phyloP scores from a whole-genome alignment of 2,888 invertebrate genomes.

The Auanema freiburgensis region DNA sequence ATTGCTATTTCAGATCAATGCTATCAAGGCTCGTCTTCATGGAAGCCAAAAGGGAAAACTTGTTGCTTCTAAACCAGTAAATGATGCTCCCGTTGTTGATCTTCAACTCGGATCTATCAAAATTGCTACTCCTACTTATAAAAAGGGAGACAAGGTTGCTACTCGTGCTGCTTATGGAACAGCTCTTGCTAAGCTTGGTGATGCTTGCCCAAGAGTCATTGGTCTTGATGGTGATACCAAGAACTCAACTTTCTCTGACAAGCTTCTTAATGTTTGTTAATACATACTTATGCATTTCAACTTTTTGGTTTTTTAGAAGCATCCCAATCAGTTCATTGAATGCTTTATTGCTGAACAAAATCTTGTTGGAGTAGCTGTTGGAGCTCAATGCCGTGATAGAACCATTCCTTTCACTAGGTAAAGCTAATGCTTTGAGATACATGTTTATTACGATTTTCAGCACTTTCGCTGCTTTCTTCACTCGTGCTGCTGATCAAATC shows the following conservation, averaged over 20 bases:
- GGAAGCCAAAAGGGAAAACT: constrained; percentile 68
- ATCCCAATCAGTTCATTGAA: constrained; percentile 81
- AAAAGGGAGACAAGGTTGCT: constrained; percentile 74
- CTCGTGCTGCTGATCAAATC: constrained; percentile 93
- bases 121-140: constrained; percentile 78
- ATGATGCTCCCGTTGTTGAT: constrained; percentile 53
- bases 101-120: constrained; percentile 40
- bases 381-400: constrained; percentile 87
- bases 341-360: constrained; percentile 96
- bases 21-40: constrained; percentile 69
- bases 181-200: constrained; percentile 84
- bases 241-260: constrained; percentile 95
- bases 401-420: constrained; percentile 81
- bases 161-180: constrained; percentile 92
- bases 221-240: constrained; percentile 97
- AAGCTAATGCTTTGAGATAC: neutral
- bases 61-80: constrained; percentile 47
- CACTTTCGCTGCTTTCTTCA: constrained; percentile 96
- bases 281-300: neutral
- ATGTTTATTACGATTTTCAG: constrained; percentile 73
- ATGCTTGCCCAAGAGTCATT: constrained; percentile 75
- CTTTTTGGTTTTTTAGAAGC: constrained; percentile 29
- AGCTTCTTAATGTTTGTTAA: constrained; percentile 74
- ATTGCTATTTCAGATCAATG: constrained; percentile 36
- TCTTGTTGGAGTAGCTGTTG: constrained; percentile 82